Evolutionary conservation across 35 echinoderm and acorn worm genomes (phyloP), one percentile per base, ranked within the genome.

Genomic region (Heliocidaris erythrogramma): DNA sequence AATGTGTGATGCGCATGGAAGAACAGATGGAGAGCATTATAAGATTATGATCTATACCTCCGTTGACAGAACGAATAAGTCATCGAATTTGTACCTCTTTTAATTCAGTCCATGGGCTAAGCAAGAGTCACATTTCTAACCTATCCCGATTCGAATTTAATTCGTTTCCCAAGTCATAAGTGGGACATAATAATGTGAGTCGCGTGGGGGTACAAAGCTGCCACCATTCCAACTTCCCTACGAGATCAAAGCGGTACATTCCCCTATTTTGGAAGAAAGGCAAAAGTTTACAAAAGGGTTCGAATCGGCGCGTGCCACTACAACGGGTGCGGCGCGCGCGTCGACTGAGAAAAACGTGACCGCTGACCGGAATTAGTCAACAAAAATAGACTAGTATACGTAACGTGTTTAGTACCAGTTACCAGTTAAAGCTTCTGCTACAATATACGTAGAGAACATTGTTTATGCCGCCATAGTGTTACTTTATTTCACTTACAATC

Each of bases 1-100:
- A 78, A 27, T 78, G 21, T 78, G 65, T n/a, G 65, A 78, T 24
- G 18, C 18, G 65, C 65, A n/a, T 78, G 65, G 7, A 6, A 78
- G 18, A 78, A 78, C 65, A 78, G 65, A 78, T 78, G 65, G 65
- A 78, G 65, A 5, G 65, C 65, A 6, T n/a, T n/a, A n/a, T 5
- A 78, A 78, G 65, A 78, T 78, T 78, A 78, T 78, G 65, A 78
- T 78, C 65, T 78, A n/a, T 78, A 78, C n/a, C 65, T 27, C 65
- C 65, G 17, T 78, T 27, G 65, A n/a, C 65, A 78, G 27, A 78
- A 78, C 27, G 65, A 78, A 78, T 7, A n/a, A 78, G 65, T 78
- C 65, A 78, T 78, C 27, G 65, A 78, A 78, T 78, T 78, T 0
- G 65, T 78, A 78, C 52, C 52, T 56, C 52, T 78, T 18, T 78